Evolutionary conservation across 2,113 vertebrate genomes (phyloP).

Genomic region (Phalacrocorax carbo): DNA sequence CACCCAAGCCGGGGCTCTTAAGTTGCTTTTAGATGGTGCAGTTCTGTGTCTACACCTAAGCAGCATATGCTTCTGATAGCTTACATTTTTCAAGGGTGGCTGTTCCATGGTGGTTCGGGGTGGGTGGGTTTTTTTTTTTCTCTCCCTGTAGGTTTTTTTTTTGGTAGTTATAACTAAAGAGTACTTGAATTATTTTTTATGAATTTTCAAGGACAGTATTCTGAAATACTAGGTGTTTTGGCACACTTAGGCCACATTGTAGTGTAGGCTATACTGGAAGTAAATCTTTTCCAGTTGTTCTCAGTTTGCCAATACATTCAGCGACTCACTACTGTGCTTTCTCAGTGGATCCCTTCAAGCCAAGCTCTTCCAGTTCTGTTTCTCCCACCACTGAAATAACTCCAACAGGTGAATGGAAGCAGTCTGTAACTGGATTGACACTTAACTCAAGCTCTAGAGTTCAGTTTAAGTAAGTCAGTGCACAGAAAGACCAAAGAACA

Average conservation of each 20-base stretch:
- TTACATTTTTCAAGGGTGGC: no score
- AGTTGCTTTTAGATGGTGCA: neutral
- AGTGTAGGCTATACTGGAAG: no score
- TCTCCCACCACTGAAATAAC: no score
- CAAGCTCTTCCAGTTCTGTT: no score
- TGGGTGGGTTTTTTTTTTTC: neutral
- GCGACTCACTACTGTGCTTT: accelerated
- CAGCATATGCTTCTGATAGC: accelerated
- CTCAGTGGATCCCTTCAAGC: no score
- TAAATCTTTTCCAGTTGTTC: neutral
- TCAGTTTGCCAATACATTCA: neutral
- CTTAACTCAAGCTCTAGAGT: no score
- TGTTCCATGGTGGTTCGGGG: no score
- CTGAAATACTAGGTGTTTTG: neutral
- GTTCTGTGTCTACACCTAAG: neutral
- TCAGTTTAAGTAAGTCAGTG: neutral
- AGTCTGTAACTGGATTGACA: no score
- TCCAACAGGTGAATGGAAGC: no score
- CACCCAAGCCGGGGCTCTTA: neutral
- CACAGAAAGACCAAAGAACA: neutral
- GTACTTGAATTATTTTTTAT: neutral
- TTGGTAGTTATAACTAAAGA: no score
- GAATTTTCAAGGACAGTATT: neutral
- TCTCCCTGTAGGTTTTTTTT: neutral
- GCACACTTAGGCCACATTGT: no score